phyloP scores from a whole-genome alignment of 2,888 invertebrate genomes.

The Metallyticus violacea region DNA sequence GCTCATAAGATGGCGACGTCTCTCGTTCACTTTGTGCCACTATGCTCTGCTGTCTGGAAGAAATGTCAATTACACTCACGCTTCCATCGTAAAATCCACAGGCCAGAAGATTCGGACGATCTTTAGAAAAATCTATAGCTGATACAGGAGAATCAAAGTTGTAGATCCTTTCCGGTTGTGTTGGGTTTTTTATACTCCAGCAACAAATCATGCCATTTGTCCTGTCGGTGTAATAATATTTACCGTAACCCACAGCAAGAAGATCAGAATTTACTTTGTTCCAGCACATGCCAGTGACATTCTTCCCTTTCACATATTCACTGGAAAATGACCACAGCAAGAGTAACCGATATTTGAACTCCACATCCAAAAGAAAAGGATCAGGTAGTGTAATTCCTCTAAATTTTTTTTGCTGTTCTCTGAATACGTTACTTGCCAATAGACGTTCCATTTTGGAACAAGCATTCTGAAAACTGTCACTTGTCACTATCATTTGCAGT shows the following conservation, averaged over 20 bases:
- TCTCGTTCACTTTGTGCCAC: constrained; percentile 57
- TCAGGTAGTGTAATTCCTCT: constrained; percentile 62
- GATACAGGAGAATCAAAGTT: constrained; percentile 63
- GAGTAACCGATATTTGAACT: constrained; percentile 64
- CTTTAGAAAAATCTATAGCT: constrained; percentile 64
- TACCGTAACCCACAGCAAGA: constrained; percentile 73
- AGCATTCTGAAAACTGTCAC: constrained; percentile 56
- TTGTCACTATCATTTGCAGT: background rate
- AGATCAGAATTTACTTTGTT: constrained; percentile 67
- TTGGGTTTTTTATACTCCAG: constrained; percentile 73
- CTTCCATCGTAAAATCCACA: constrained; percentile 73
- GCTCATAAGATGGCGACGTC: constrained; percentile 61
- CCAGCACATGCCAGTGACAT: constrained; percentile 63
- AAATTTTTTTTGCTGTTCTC: constrained; percentile 66
- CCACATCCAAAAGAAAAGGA: constrained; percentile 59
- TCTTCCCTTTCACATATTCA: constrained; percentile 51
- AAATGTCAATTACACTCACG: constrained; percentile 68
- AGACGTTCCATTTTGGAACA: constrained; percentile 67
- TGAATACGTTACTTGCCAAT: constrained; percentile 64
- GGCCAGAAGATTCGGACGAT: constrained; percentile 68
- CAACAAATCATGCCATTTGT: constrained; percentile 64
- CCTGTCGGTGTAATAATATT: constrained; percentile 57
- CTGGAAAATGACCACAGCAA: constrained; percentile 66
- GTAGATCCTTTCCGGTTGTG: constrained; percentile 69
- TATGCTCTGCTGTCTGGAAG: constrained; percentile 51